Base-by-base conservation (phyloP, 2,113 vertebrate genomes). In the Geococcyx californianus region DNA sequence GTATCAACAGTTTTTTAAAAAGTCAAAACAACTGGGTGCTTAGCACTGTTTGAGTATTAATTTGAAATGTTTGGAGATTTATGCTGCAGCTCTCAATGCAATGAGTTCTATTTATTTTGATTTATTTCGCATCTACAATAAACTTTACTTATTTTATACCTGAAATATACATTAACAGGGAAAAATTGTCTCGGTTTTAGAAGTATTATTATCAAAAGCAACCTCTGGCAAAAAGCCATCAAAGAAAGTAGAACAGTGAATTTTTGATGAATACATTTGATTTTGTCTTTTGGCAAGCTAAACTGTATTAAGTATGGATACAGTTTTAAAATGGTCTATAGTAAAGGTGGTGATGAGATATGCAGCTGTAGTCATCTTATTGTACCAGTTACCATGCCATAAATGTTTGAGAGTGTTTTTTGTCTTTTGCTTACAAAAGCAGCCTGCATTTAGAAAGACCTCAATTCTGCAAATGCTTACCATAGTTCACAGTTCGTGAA, bases 281-380 rank as follows among this genome's bases (percentile, higher is more conserved):
- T 97, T 94, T 49, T 94, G 34, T 96, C 84, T 91, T 96, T 96
- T 95, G 96, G 90, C 95, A 96, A 95, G 87, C 25, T 79, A 95
- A 93, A 86, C 47, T 5, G 7, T 91, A 94, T 92, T 96, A 91
- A 96, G 95, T 95, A 95, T 96, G 92, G 93, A 91, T 94, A 67
- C 74, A 76, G 90, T 88, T 96, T 70, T 77, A 51, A 90, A 96
- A 87, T 58, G 47, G 59, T 55, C 55, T 95, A 4, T 67, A 64
- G 72, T 95, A 79, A 77, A 90, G 62, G 82, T 89, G 96, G 69
- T 42, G 36, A 96, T 89, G 63, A 94, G 82, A 56, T 81, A 82
- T 74, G 88, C 91, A 96, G 83, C 83, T 92, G 70, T 85, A 90
- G 77, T 94, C 79, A 89, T 82, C 88, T 90, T 95, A 60, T 49